Evolutionary conservation across 2,113 vertebrate species (phyloP).

Genomic region (Sturnira hondurensis): DNA sequence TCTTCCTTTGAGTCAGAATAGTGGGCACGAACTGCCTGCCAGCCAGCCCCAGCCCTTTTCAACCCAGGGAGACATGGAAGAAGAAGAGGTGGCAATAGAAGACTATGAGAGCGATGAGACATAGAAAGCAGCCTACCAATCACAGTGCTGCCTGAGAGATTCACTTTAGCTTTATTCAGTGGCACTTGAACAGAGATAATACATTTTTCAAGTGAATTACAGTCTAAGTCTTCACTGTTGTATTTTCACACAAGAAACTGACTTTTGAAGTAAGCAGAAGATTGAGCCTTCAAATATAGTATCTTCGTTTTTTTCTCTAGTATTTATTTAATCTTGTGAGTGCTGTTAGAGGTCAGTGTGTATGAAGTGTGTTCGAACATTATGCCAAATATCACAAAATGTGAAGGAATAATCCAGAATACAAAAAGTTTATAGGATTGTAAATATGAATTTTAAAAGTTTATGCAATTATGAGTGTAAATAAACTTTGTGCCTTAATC

Average conservation of each 20-base stretch:
- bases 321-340: constrained; percentile 64
- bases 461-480: constrained; percentile 60
- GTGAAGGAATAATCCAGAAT: constrained; percentile 32
- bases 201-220: not conserved
- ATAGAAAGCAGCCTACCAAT: not conserved
- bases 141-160: not conserved
- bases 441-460: constrained; percentile 49
- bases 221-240: not conserved
- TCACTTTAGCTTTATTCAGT: not conserved
- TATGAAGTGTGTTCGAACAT: constrained; percentile 49
- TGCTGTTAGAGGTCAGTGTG: not conserved
- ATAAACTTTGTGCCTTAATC: constrained; percentile 68
- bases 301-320: constrained; percentile 29
- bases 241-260: not conserved
- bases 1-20: constrained; percentile 77
- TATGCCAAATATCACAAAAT: constrained; percentile 39
- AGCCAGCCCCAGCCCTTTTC: constrained; percentile 88
- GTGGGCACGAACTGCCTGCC: constrained; percentile 80
- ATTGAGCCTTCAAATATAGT: constrained; percentile 52
- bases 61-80: constrained; percentile 80
- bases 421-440: constrained; percentile 25
- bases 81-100: constrained; percentile 88
- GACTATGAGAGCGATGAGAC: constrained; percentile 89
- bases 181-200: not conserved
- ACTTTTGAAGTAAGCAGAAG: constrained; percentile 3